Percentiles rank a stretch among this genome's conserved stretches.
Conservation (phyloP, 2,113 vertebrate genomes). For the Nerophis lumbriciformis region DNA sequence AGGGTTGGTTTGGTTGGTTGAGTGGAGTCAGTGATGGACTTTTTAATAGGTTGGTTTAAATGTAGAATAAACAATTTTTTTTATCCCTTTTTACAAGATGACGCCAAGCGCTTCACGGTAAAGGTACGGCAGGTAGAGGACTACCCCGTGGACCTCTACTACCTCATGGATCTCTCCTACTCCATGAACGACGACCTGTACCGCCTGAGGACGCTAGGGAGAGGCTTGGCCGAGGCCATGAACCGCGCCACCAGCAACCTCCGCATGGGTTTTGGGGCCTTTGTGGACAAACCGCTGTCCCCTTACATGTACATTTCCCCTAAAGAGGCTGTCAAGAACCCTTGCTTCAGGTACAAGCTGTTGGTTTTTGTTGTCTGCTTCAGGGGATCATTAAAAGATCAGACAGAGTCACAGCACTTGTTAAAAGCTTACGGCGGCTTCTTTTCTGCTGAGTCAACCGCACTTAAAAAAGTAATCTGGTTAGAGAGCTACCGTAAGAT, state of each 20-base stretch:
- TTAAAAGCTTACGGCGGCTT: slow-evolving; percentile 47
- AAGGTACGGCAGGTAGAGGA: slow-evolving; percentile 94
- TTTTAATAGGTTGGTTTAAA: not conserved
- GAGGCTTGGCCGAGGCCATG: slow-evolving; percentile 83
- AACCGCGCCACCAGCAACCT: slow-evolving; percentile 91
- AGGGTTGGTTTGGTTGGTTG: not conserved
- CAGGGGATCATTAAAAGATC: slow-evolving; percentile 16
- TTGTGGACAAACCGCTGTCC: slow-evolving; percentile 94
- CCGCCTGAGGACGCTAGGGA: slow-evolving; percentile 84
- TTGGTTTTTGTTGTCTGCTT: slow-evolving; percentile 37
- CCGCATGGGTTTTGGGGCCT: slow-evolving; percentile 92
- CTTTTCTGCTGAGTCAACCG: slow-evolving; percentile 48
- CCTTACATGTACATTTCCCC: slow-evolving; percentile 96
- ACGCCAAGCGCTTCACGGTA: slow-evolving; percentile 82
- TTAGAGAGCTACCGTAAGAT: not conserved
- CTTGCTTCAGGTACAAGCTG: slow-evolving; percentile 83
- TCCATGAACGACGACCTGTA: slow-evolving; percentile 93
- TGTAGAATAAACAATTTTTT: not conserved
- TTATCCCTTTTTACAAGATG: slow-evolving; percentile 70
- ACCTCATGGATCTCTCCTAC: slow-evolving; percentile 96
- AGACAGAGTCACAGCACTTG: slow-evolving; percentile 29
- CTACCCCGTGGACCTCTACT: slow-evolving; percentile 97
- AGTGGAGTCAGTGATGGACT: too few relatives aligned
- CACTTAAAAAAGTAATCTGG: slow-evolving; percentile 39
- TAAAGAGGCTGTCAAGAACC: slow-evolving; percentile 80